Percentiles rank a stretch among this genome's conserved stretches.
Conservation (phyloP, 2,113 vertebrate species). For the Brienomyrus longianalis region DNA sequence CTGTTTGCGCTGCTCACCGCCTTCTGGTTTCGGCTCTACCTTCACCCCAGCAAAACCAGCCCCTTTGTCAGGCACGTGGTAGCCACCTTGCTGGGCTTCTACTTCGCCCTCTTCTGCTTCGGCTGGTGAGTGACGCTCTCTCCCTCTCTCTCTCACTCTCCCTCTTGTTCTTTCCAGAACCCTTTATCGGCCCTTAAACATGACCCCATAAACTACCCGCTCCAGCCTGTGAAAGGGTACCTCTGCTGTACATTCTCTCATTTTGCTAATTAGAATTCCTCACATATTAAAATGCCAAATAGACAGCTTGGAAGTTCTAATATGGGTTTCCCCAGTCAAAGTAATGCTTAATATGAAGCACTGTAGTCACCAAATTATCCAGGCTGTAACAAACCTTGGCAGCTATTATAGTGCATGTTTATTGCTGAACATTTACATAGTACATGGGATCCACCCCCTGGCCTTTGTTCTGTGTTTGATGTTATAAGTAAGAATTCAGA, state of each 20-base stretch:
- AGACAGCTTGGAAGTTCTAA: not conserved
- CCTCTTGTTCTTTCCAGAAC: not conserved
- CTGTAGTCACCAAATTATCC: not conserved
- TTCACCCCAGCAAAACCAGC: slow-evolving; percentile 80
- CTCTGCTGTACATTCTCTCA: not conserved
- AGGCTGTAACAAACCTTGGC: not conserved
- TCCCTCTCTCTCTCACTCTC: not conserved
- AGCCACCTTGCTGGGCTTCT: slow-evolving; percentile 79
- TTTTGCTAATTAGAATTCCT: not conserved
- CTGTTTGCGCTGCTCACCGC: slow-evolving; percentile 80
- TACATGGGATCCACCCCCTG: not conserved
- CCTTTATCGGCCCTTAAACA: not conserved
- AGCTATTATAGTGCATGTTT: not conserved
- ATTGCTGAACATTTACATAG: not conserved
- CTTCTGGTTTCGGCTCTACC: slow-evolving; percentile 78
- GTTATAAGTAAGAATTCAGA: not conserved
- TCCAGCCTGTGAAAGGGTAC: not conserved
- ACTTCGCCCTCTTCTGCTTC: slow-evolving; percentile 87
- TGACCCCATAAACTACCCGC: not conserved
- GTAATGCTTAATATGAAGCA: not conserved
- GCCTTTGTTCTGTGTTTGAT: not conserved
- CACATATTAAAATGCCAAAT: not conserved
- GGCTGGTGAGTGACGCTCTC: slow-evolving; percentile 73
- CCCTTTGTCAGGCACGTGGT: slow-evolving; percentile 77
- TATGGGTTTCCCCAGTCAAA: not conserved